These are phyloP conservation scores for Chaetorhynchus papuensis DNA, from an alignment of 2,113 vertebrate species.

Conservation along the genomic window DNA sequence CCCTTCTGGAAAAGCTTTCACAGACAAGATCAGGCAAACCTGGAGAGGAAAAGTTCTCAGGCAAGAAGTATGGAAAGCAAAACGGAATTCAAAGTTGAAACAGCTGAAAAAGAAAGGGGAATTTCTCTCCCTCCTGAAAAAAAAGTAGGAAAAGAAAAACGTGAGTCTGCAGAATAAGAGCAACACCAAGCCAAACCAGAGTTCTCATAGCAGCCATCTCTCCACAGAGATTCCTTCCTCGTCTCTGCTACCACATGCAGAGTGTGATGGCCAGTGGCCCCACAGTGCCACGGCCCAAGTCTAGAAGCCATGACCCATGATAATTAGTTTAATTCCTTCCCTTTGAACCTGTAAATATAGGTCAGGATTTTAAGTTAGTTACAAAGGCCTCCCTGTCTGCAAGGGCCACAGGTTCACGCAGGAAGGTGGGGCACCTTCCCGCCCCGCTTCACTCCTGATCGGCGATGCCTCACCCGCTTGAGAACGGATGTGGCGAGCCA, in stretches of 20 bases:
- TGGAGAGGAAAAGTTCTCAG: background rate
- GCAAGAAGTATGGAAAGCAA: background rate
- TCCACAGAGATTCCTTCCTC: background rate
- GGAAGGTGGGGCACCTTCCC: background rate
- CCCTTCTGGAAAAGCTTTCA: background rate
- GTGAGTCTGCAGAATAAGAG: background rate
- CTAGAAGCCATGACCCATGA: background rate
- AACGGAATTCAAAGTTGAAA: background rate
- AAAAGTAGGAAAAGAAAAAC: background rate
- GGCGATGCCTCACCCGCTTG: background rate
- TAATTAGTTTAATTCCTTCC: background rate
- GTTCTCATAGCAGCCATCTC: background rate
- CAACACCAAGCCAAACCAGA: background rate
- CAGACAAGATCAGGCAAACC: background rate
- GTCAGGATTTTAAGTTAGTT: background rate
- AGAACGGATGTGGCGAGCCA: background rate
- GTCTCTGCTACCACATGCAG: rapidly evolving
- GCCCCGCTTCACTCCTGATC: background rate
- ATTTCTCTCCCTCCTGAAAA: background rate
- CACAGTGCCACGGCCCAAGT: background rate
- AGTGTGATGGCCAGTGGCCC: background rate
- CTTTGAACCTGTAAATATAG: background rate
- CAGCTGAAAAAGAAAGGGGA: background rate
- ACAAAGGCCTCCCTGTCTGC: background rate
- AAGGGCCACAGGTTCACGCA: background rate